Percentiles rank a stretch among this genome's conserved stretches.
phyloP scores from a whole-genome alignment of 2,888 invertebrate genomes.

The Drosophila picticornis region DNA sequence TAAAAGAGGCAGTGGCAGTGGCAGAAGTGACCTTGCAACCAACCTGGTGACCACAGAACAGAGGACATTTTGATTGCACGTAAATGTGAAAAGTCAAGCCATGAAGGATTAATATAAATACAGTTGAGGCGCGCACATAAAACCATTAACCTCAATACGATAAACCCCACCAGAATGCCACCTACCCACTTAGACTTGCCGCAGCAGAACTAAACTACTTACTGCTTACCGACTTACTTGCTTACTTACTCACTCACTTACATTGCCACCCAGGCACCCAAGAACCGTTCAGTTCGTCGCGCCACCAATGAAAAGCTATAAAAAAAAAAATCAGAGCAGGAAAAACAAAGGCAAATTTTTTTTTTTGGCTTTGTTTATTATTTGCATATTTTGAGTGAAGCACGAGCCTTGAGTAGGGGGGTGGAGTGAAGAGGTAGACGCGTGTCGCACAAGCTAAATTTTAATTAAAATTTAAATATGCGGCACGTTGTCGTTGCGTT shows the following conservation, averaged over 20 bases:
- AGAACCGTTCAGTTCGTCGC: no score
- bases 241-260: not conserved
- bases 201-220: slow-evolving; percentile 3
- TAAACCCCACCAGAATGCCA: slow-evolving; percentile 8
- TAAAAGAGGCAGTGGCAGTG: not conserved
- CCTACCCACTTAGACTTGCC: slow-evolving; percentile 4
- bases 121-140: slow-evolving; percentile 25
- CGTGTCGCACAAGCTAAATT: slow-evolving; percentile 59
- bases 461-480: slow-evolving; percentile 79
- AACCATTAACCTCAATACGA: slow-evolving; percentile 35
- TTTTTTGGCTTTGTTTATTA: slow-evolving; percentile 51
- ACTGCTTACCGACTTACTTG: not conserved
- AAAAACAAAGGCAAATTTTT: slow-evolving; percentile 37
- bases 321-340: slow-evolving; percentile 32
- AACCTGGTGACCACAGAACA: not conserved
- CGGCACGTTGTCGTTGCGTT: slow-evolving; percentile 63
- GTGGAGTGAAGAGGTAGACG: not conserved
- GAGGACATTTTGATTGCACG: not conserved
- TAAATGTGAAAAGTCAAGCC: slow-evolving; percentile 11
- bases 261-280: not conserved
- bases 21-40: not conserved
- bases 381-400: slow-evolving; percentile 73
- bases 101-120: slow-evolving; percentile 39
- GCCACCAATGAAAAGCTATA: slow-evolving; percentile 24
- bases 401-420: slow-evolving; percentile 15